Base-by-base conservation (phyloP, 1,140 invertebrate species). In the Palaemon carinicauda region DNA sequence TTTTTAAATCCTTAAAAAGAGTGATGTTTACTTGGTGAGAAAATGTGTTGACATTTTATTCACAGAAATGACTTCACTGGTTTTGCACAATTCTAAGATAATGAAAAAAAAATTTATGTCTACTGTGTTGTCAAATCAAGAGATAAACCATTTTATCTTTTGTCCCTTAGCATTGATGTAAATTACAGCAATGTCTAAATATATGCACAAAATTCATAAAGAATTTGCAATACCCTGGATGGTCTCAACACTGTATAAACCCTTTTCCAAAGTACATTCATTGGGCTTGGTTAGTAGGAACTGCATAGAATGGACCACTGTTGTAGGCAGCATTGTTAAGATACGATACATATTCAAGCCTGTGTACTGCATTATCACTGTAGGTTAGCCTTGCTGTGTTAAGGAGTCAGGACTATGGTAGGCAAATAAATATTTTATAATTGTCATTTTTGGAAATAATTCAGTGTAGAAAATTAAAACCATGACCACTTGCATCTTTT, bases 321-420 rank as follows among this genome's bases (percentile, higher is more conserved):
- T 86, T 52, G 84, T 80, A 80, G 77, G 80, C 75, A 80, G 77
- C 84, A 86, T 86, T 80, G 60, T 79, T 54, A 74, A 80, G 24
- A 83, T 83, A 73, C 82, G 29, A 80, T 80, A 71, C 84, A 80
- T 86, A 80, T 78, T 80, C 77, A 86, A 56, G 84, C 77, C 69
- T 86, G 56, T 79, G 84, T 86, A 86, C 52, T 86, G 84, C 74
- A 80, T 86, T 86, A 80, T 69, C 69, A 82, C 54, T 86, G 84
- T 86, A 86, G 84, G 84, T 80, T 86, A 86, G 84, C 78, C 78
- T 86, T 86, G 84, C 84, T 86, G 84, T 86, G 77, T 73, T 86
- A 79, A 78, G 84, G 77, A 86, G 56, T 86, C 77, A 86, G 84
- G 78, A 86, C 84, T 86, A 86, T 80, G 65, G 60, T 86, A 78